phyloP scores from a whole-genome alignment of 2,888 invertebrate species.

The Galerucella calmariensis region DNA sequence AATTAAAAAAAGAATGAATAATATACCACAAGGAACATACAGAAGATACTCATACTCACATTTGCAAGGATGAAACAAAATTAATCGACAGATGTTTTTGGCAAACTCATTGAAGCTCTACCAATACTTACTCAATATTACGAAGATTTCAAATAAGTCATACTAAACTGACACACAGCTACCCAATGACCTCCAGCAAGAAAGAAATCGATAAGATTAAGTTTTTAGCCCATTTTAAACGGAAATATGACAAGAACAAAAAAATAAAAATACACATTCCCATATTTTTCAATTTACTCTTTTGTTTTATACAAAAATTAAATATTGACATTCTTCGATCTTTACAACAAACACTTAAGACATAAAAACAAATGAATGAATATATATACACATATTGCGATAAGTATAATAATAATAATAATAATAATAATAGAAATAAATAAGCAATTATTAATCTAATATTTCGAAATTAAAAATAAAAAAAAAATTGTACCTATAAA shows the following conservation, averaged over 20 bases:
- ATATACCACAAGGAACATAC: too few relatives aligned
- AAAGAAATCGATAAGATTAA: too few relatives aligned
- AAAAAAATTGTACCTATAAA: background rate
- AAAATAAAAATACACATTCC: background rate
- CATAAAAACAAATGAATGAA: slow-evolving; percentile 30
- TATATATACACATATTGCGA: slow-evolving; percentile 25
- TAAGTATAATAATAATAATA: background rate
- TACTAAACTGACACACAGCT: too few relatives aligned
- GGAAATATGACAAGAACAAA: background rate
- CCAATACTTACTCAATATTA: too few relatives aligned
- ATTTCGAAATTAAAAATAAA: slow-evolving; percentile 6
- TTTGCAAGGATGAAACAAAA: too few relatives aligned
- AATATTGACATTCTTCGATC: slow-evolving; percentile 41
- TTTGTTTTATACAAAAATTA: slow-evolving; percentile 40
- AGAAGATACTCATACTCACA: too few relatives aligned
- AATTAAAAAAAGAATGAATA: too few relatives aligned
- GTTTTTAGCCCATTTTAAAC: too few relatives aligned
- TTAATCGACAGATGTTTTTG: too few relatives aligned
- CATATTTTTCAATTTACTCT: slow-evolving; percentile 3
- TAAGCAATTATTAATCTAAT: slow-evolving; percentile 17
- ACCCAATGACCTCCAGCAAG: too few relatives aligned
- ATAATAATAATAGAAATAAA: slow-evolving; percentile 21
- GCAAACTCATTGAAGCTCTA: too few relatives aligned
- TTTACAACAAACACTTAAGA: slow-evolving; percentile 39
- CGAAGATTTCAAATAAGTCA: too few relatives aligned